These are phyloP conservation scores for Cryptoprocta ferox DNA, from an alignment of 2,797 vertebrate species.

Conservation along the genomic window DNA sequence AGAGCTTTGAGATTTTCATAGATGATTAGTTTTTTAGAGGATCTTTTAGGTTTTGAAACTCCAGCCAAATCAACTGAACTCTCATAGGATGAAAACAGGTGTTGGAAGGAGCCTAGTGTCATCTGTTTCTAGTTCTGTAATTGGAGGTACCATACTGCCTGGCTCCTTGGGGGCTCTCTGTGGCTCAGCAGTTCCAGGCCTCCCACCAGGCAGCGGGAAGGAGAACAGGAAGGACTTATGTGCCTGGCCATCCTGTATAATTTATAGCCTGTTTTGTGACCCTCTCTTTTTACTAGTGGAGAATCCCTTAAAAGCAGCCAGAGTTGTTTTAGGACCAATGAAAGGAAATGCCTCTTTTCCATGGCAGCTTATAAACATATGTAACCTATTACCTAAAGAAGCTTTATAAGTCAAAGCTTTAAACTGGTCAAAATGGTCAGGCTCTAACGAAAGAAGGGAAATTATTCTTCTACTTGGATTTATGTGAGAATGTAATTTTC, in stretches of 20 bases:
- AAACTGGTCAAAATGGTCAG: conserved; percentile 46
- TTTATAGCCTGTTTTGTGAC: conserved; percentile 63
- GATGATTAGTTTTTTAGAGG: conserved; percentile 30
- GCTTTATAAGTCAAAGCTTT: conserved; percentile 52
- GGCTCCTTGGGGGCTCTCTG: conserved; percentile 43
- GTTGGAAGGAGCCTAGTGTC: conserved; percentile 44
- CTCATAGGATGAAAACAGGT: conserved; percentile 60
- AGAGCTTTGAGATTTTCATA: conserved; percentile 47
- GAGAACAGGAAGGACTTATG: conserved; percentile 65
- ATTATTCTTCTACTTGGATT: conserved; percentile 23
- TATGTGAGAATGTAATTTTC: conserved; percentile 17
- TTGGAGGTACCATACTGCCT: conserved; percentile 49
- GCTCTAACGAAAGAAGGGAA: conserved; percentile 40
- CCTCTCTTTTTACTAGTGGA: conserved; percentile 64
- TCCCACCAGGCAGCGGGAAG: conserved; percentile 57
- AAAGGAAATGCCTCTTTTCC: conserved; percentile 71
- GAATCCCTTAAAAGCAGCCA: conserved; percentile 71
- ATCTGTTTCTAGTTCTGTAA: conserved; percentile 69
- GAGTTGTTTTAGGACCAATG: conserved; percentile 67
- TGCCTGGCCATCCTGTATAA: conserved; percentile 63
- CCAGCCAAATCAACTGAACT: not conserved
- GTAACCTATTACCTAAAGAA: conserved; percentile 69
- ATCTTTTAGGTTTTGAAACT: conserved; percentile 56
- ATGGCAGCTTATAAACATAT: conserved; percentile 67
- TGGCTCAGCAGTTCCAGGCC: conserved; percentile 51